A percentile compares a stretch with the other conserved stretches of the same genome.
Evolutionary conservation across 2,888 invertebrate genomes (phyloP).

Genomic region (Coremacera marginata): DNA sequence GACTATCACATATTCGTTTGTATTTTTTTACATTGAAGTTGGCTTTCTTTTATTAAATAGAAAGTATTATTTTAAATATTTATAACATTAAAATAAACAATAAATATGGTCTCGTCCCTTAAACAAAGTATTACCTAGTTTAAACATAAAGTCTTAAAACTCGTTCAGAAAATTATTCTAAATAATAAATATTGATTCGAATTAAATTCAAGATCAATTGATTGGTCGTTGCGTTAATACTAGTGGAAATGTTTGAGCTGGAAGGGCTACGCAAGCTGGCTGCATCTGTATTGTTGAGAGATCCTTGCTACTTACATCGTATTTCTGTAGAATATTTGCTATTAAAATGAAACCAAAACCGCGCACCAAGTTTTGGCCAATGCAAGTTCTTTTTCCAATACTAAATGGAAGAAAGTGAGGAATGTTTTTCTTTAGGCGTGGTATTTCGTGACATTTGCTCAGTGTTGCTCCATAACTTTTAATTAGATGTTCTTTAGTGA

Average conservation of each 20-base stretch:
- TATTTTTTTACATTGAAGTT: neutral
- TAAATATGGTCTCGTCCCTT: neutral
- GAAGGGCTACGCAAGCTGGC: slow-evolving; percentile 81
- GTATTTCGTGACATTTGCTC: neutral
- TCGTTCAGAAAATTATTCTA: neutral
- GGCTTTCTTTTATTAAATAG: too few species aligned
- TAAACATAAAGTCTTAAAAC: neutral
- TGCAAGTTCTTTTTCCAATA: slow-evolving; percentile 87
- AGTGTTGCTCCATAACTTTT: neutral
- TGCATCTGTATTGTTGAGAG: slow-evolving; percentile 72
- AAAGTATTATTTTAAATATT: neutral
- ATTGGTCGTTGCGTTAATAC: slow-evolving; percentile 68
- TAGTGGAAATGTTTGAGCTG: slow-evolving; percentile 79
- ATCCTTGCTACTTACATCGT: slow-evolving; percentile 75
- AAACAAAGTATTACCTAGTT: neutral
- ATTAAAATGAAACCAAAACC: slow-evolving; percentile 82
- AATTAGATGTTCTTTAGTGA: neutral
- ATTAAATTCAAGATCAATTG: neutral
- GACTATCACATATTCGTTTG: neutral
- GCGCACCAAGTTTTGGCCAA: slow-evolving; percentile 84
- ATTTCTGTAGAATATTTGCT: slow-evolving; percentile 79
- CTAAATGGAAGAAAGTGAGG: slow-evolving; percentile 88
- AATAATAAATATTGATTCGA: neutral
- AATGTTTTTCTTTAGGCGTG: slow-evolving; percentile 71
- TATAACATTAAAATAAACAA: neutral